Base-by-base conservation (phyloP, 2,888 invertebrate genomes). In the Notocelia uddmanniana region DNA sequence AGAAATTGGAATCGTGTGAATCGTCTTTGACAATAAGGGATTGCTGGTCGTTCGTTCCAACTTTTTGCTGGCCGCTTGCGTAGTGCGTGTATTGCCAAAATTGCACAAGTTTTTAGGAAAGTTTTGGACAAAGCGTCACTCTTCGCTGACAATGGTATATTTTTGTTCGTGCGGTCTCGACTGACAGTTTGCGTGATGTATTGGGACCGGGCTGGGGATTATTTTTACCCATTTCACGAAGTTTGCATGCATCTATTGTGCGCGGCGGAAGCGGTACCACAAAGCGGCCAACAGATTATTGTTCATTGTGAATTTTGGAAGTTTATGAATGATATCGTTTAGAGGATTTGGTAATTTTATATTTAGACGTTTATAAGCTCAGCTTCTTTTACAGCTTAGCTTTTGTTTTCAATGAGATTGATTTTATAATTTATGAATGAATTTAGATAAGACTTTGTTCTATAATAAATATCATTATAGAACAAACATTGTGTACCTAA, bases 121-220 rank as follows among this genome's bases (percentile, higher is more conserved):
- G 85, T 90, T 90, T 86, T 81, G 85, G 85, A 92, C 91, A 93
- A 92, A 89, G 89, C 89, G 75, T 82, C 77, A 81, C 80, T 83
- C 84, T 81, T 83, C 81, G 81, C 79, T 81, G 84, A 92, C 92
- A 93, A 93, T 92, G 85, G 89, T 85, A 83, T 93, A 92, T 93
- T 93, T 92, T 92, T 92, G 93, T 92, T 91, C 89, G 85, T 93
- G 93, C 89, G 93, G 93, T 92, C 86, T 86, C 87, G 76, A 86
- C 90, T 93, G 93, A 92, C 93, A 93, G 90, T 88, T 90, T 81
- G 86, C 89, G 91, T 93, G 93, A 93, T 93, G 93, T 93, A 93
- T 93, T 93, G 90, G 89, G 82, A 85, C 83, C 79, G 85, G 87
- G 85, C 83, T 84, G 88, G 87, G 91, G 92, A 92, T 93, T 93